phyloP scores from a whole-genome alignment of 2,797 vertebrate genomes.

The Myotis daubentonii region DNA sequence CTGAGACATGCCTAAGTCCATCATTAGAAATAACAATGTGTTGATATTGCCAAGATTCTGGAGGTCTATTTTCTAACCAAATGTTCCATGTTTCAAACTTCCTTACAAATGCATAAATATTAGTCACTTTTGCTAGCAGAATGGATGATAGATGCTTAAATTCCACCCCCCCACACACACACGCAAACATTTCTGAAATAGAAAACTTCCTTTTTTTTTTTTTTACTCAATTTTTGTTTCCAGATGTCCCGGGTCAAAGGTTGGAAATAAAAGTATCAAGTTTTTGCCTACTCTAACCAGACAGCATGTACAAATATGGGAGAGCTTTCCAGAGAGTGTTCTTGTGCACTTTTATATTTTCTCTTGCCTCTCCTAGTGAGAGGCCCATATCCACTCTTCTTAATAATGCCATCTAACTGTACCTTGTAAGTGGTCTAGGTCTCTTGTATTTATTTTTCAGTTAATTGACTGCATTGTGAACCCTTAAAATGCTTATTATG shows the following conservation, averaged over 20 bases:
- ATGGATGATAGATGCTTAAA: constrained; percentile 81
- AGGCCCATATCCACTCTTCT: constrained; percentile 89
- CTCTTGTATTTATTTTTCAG: constrained; percentile 86
- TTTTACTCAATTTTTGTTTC: constrained; percentile 92
- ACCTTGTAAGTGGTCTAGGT: constrained; percentile 84
- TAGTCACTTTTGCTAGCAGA: constrained; percentile 82
- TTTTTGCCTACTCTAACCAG: constrained; percentile 91
- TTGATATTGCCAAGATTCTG: constrained; percentile 85
- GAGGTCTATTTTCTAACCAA: constrained; percentile 84
- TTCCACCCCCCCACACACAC: constrained; percentile 68
- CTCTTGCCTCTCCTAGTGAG: constrained; percentile 89
- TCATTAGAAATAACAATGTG: constrained; percentile 86
- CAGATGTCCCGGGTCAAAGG: constrained; percentile 97
- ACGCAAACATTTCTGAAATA: constrained; percentile 85
- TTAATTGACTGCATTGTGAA: constrained; percentile 85
- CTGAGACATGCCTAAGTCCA: constrained; percentile 86
- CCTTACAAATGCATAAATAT: constrained; percentile 87
- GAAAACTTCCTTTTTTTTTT: constrained; percentile 93
- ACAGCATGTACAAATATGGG: constrained; percentile 87
- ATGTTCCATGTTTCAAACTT: constrained; percentile 89
- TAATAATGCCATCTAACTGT: constrained; percentile 90
- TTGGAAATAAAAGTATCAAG: constrained; percentile 97
- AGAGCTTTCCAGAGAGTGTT: constrained; percentile 91
- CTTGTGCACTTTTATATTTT: constrained; percentile 89
- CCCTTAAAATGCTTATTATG: constrained; percentile 84